These are phyloP conservation scores for Enteromius fasciolatus DNA, from an alignment of 2,797 vertebrate species.

Conservation along the genomic window DNA sequence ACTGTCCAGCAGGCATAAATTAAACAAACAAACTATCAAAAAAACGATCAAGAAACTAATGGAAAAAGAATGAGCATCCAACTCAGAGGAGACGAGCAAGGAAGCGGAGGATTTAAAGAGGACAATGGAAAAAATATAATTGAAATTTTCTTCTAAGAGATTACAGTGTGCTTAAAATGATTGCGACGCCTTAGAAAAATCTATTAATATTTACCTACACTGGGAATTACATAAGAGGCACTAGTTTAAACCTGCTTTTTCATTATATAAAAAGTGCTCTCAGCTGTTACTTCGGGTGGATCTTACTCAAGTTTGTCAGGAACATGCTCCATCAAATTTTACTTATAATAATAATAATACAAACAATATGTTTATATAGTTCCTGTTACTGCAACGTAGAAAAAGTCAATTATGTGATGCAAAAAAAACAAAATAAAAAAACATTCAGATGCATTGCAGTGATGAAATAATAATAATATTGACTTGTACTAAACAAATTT, in stretches of 20 bases:
- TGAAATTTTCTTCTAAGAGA: slow-evolving; percentile 41
- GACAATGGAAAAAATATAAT: slow-evolving; percentile 30
- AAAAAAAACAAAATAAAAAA: neutral
- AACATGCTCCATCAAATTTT: neutral
- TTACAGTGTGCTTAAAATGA: slow-evolving; percentile 62
- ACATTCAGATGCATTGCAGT: neutral
- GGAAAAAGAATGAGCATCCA: slow-evolving; percentile 16
- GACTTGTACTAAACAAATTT: neutral
- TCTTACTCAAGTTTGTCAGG: neutral
- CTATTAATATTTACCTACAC: slow-evolving; percentile 66
- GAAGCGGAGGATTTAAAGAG: neutral
- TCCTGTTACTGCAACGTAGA: neutral
- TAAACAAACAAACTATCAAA: neutral
- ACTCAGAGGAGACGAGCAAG: slow-evolving; percentile 28
- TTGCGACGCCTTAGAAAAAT: slow-evolving; percentile 72
- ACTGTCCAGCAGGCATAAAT: slow-evolving; percentile 59
- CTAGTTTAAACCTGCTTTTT: slow-evolving; percentile 15
- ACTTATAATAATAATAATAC: no score
- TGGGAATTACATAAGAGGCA: slow-evolving; percentile 32
- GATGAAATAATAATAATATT: neutral
- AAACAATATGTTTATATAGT: neutral
- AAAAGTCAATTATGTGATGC: neutral
- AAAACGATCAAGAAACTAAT: slow-evolving; percentile 17
- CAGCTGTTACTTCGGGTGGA: neutral
- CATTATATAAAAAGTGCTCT: neutral